Evolutionary conservation across 2,113 vertebrate species (phyloP).

Genomic region (Meriones unguiculatus): DNA sequence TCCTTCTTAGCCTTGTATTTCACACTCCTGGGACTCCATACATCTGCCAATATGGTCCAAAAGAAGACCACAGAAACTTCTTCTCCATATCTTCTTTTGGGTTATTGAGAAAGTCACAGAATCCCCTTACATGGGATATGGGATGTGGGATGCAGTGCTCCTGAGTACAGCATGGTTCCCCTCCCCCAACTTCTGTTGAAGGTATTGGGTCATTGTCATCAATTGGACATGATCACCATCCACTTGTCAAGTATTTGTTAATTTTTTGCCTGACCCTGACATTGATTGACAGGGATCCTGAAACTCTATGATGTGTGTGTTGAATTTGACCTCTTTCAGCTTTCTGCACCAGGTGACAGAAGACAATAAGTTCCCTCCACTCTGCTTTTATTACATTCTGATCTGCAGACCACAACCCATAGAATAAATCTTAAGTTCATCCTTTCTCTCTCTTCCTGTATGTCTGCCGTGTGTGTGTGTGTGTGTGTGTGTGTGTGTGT

Average conservation of each 20-base stretch:
- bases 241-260: neutral
- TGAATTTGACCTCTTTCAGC: neutral
- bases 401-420: neutral
- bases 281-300: neutral
- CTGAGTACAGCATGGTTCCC: neutral
- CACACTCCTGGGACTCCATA: neutral
- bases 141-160: neutral
- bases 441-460: neutral
- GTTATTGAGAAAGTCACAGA: neutral
- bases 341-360: neutral
- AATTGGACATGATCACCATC: neutral
- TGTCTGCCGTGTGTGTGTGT: neutral
- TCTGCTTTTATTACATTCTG: neutral
- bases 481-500: no score
- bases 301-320: neutral
- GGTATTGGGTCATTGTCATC: no score
- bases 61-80: neutral
- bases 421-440: neutral
- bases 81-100: neutral
- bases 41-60: neutral
- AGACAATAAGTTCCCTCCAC: neutral
- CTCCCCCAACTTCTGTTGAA: neutral
- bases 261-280: neutral
- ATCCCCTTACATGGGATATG: accelerated
- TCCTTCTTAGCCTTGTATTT: neutral